A percentile compares a stretch with the other conserved stretches of the same genome.
These are phyloP conservation scores for Autographa pulchrina DNA, from an alignment of 2,888 invertebrate species.

Conservation along the genomic window DNA sequence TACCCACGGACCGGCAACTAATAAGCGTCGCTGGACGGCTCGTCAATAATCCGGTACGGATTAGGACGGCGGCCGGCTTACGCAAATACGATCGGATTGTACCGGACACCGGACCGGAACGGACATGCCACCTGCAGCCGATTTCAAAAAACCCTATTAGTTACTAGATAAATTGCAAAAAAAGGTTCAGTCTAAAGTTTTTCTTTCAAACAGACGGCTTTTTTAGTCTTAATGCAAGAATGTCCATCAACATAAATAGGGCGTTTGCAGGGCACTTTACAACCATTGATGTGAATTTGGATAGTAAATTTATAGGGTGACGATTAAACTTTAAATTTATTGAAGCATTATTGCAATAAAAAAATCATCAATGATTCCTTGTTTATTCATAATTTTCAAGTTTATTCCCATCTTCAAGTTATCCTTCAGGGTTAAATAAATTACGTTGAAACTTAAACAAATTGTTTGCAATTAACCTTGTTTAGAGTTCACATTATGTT, in stretches of 20 bases:
- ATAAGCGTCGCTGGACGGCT: constrained; percentile 70
- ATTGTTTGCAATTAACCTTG: neutral
- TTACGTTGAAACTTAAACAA: neutral
- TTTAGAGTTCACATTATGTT: neutral
- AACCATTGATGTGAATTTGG: too few relatives aligned
- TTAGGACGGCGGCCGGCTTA: constrained; percentile 78
- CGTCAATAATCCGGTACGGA: constrained; percentile 80
- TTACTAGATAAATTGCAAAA: constrained; percentile 23
- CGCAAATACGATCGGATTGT: constrained; percentile 81
- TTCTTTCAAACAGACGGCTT: neutral
- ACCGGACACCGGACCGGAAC: constrained; percentile 58
- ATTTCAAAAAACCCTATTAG: constrained; percentile 55
- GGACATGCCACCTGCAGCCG: constrained; percentile 54
- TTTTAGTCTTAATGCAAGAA: too few relatives aligned
- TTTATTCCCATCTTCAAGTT: neutral
- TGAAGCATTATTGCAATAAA: too few relatives aligned
- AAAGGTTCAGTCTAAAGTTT: constrained; percentile 10
- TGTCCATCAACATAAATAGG: too few relatives aligned
- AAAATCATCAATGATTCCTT: too few relatives aligned
- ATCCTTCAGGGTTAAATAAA: neutral
- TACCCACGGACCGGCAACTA: constrained; percentile 44
- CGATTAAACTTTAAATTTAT: too few relatives aligned
- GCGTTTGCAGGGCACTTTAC: too few relatives aligned
- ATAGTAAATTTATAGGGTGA: too few relatives aligned
- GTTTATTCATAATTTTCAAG: neutral